phyloP scores from a whole-genome alignment of 1,140 invertebrate species.

The Gonioctena quinquepunctata region DNA sequence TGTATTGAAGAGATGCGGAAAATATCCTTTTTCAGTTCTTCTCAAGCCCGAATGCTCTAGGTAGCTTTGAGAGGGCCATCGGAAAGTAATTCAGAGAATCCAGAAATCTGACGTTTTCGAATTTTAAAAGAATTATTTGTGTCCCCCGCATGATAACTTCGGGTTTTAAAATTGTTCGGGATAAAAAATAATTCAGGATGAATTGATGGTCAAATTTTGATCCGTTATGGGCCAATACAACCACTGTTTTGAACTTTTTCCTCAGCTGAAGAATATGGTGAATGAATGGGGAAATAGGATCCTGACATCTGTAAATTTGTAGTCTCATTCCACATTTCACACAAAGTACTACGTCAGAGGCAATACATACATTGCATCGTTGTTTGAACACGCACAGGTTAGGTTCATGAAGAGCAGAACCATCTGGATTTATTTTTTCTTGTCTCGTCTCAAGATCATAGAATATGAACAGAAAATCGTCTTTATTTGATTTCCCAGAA shows the following conservation, averaged over 20 bases:
- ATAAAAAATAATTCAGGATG: background rate
- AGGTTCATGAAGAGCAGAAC: background rate
- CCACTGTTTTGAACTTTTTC: background rate
- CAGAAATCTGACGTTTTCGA: background rate
- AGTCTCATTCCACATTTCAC: background rate
- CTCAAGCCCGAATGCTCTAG: constrained; percentile 27
- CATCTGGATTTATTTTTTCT: background rate
- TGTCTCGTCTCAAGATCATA: background rate
- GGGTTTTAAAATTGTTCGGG: background rate
- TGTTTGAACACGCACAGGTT: background rate
- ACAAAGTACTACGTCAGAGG: background rate
- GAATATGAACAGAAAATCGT: background rate
- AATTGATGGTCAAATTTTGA: constrained; percentile 9
- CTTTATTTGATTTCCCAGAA: background rate
- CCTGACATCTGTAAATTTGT: too few species aligned
- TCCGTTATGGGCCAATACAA: constrained; percentile 1
- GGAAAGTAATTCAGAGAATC: background rate
- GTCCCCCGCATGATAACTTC: background rate
- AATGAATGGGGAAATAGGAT: background rate
- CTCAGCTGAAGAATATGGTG: too few species aligned
- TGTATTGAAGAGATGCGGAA: constrained; percentile 39
- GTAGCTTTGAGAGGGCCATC: background rate
- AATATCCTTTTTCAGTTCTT: constrained; percentile 31
- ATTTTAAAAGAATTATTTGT: background rate
- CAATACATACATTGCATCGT: background rate